Conservation (phyloP, 2,888 invertebrate genomes). For the Xestia sexstrigata region DNA sequence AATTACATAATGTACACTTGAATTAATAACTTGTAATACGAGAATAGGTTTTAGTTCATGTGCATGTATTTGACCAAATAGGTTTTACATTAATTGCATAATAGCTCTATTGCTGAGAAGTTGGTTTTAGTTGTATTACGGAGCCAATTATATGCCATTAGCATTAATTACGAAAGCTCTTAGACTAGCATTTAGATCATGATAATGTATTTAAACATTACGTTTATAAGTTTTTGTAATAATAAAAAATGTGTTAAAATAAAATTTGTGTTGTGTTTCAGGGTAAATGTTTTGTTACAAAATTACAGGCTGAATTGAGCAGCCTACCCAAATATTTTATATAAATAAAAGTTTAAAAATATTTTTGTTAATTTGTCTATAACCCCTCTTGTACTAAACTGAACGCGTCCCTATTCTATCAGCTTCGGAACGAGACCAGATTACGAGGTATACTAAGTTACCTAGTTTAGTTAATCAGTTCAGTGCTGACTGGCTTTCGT, state of each 20-base stretch:
- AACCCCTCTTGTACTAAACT: background rate
- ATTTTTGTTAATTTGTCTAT: background rate
- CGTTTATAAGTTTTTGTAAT: conserved; percentile 51
- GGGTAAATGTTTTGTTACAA: conserved; percentile 67
- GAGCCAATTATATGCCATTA: conserved; percentile 66
- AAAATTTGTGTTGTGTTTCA: conserved; percentile 64
- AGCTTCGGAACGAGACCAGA: background rate
- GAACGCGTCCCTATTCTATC: background rate
- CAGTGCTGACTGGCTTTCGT: background rate
- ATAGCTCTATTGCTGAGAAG: conserved; percentile 57
- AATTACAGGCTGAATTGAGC: conserved; percentile 47
- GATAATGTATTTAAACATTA: conserved; percentile 57
- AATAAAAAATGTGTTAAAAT: conserved; percentile 47
- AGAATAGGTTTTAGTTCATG: conserved; percentile 40
- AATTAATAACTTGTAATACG: conserved; percentile 36
- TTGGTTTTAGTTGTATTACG: conserved; percentile 52
- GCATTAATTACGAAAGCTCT: conserved; percentile 58
- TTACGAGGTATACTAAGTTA: background rate
- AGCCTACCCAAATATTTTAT: conserved; percentile 67
- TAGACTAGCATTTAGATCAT: conserved; percentile 45
- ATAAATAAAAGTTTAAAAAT: conserved; percentile 65
- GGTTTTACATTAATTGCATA: conserved; percentile 66
- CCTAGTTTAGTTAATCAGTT: background rate
- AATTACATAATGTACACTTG: conserved; percentile 42
- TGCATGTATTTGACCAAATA: conserved; percentile 43